These are phyloP conservation scores for Thunnus thynnus DNA, from an alignment of 2,113 vertebrate species.

Conservation along the genomic window DNA sequence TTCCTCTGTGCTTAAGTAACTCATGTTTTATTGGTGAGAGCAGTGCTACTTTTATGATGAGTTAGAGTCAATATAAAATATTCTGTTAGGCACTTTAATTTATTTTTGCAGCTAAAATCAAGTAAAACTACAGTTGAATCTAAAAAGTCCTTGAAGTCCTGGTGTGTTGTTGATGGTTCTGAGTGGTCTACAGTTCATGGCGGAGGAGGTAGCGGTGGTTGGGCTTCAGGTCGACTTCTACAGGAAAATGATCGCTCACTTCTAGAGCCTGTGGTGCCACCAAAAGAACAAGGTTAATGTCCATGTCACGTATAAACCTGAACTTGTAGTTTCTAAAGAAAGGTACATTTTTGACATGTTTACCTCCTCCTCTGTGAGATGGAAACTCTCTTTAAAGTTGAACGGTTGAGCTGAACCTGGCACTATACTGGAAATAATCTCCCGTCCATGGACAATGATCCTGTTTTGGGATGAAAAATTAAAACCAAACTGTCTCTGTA, in stretches of 20 bases:
- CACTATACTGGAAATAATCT: slow-evolving; percentile 80
- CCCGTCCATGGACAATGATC: slow-evolving; percentile 88
- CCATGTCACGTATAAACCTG: neutral
- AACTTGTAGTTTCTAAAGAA: neutral
- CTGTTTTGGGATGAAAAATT: slow-evolving; percentile 71
- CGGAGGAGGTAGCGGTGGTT: slow-evolving; percentile 80
- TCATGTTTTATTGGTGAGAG: slow-evolving; percentile 33
- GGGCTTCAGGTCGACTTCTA: slow-evolving; percentile 88
- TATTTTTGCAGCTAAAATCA: slow-evolving; percentile 31
- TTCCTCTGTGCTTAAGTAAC: slow-evolving; percentile 42
- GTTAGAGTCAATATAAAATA: slow-evolving; percentile 5
- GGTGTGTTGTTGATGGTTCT: neutral
- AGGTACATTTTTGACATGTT: neutral
- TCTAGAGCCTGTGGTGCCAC: slow-evolving; percentile 83
- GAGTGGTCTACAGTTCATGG: slow-evolving; percentile 77
- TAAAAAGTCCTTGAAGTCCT: neutral
- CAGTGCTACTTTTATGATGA: neutral
- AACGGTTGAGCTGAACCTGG: slow-evolving; percentile 86
- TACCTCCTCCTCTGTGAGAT: slow-evolving; percentile 85
- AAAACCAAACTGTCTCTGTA: neutral
- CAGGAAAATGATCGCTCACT: slow-evolving; percentile 92
- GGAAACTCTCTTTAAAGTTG: slow-evolving; percentile 86
- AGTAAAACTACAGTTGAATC: slow-evolving; percentile 36
- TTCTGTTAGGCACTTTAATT: neutral
- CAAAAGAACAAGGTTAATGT: neutral